Base-by-base conservation (phyloP, 2,888 invertebrate species). In the Zhengitettix transpicula region DNA sequence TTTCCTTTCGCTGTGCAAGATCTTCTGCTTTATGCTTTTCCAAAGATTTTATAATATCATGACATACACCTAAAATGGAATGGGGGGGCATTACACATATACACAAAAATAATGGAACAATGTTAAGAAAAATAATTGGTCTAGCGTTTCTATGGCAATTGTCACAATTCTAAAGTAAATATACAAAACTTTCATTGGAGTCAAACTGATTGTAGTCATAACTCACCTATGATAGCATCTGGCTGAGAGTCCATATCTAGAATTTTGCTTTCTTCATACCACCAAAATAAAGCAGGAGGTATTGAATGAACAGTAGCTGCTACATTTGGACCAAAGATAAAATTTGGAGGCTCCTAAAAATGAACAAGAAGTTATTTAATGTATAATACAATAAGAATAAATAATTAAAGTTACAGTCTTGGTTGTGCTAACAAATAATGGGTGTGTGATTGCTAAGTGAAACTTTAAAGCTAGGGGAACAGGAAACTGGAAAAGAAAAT, bases 181-280 rank as follows among this genome's bases (percentile, higher is more conserved):
- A 7, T 28, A 28, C 28, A 28, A 2, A 28, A 28, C 28, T 28
- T 28, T 28, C 28, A 28, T 28, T 28, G 28, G 7, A 28, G 28
- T 28, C 2, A 28, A 28, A 28, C 3, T 28, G 3, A 28, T 7
- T 28, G 7, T 28, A 28, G 28, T 5, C 2, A 47, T 47, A 7
- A 52, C 52, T 16, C 67, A 78, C 80, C 75, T 62, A 78, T 80
- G 60, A 88, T 82, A 65, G 84, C 82, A 69, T 89, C 88, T 62
- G 87, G 84, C 65, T 87, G 81, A 28, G 85, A 86, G 69, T 89
- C 87, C 51, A 85, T 83, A 70, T 90, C 89, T 9, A 90, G 72
- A 9, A 87, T 79, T 69, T 86, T 82, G 5, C 87, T 83, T 71
- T 90, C 90, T 71, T 91, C 89, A 57, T 85, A 84, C 90, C 90